Evolutionary conservation across 2,113 vertebrate species (phyloP).

Genomic region (Theristicus caerulescens): DNA sequence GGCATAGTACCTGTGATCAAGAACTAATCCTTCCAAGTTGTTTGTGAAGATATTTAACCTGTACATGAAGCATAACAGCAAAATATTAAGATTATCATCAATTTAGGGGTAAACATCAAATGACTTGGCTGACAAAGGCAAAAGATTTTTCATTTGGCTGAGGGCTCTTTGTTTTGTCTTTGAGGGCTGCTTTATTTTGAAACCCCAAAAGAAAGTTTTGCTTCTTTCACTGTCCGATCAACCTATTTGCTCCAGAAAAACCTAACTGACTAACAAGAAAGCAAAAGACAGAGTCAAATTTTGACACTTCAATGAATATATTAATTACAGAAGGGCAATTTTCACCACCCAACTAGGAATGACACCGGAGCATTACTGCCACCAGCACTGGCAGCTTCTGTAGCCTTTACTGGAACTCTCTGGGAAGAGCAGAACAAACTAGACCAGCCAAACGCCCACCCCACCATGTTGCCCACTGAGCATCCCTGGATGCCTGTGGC

Average conservation of each 20-base stretch:
- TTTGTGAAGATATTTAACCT: slow-evolving; percentile 89
- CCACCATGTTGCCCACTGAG: background rate
- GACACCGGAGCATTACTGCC: background rate
- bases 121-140: background rate
- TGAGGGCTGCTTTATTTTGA: background rate
- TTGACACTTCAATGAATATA: background rate
- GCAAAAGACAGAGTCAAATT: background rate
- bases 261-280: background rate
- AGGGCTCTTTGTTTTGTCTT: background rate
- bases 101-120: background rate
- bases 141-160: background rate
- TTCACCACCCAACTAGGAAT: background rate
- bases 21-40: slow-evolving; percentile 84
- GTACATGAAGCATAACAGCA: background rate
- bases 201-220: background rate
- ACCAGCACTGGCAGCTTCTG: background rate
- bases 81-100: background rate
- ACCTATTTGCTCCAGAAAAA: background rate
- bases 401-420: background rate
- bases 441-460: background rate
- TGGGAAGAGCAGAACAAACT: background rate
- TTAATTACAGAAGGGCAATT: background rate
- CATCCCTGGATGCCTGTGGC: background rate
- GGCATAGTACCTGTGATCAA: slow-evolving; percentile 90
- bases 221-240: background rate